Evolutionary conservation across 2,797 vertebrate species (phyloP), one percentile per base, ranked within the genome.

Genomic region (Trachurus trachurus): DNA sequence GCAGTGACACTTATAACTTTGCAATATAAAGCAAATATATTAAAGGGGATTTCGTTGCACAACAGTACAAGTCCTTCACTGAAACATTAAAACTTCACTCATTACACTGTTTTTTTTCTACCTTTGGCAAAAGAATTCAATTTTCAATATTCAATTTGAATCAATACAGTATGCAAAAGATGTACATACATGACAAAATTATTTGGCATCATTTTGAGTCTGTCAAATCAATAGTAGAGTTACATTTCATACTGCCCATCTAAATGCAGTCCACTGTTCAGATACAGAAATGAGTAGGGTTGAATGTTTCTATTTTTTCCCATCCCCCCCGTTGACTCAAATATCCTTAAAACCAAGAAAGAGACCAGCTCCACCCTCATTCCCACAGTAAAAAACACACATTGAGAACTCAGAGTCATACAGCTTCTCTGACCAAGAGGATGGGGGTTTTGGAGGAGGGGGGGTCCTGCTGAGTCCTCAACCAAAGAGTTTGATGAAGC

Each of bases 401-500:
- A 65, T 4, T 54, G 47, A 78, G 52, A 83, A 73, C 65, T 61
- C 61, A 74, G 52, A 76, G 74, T 84, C 60, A 66, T 3, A 34
- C 17, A 72, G 72, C 81, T 54, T 87, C 52, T 82, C 11, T 54
- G 54, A 59, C 58, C 40, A 53, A 44, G 45, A 56, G 22, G 34
- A 57, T 50, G 44, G 45, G 31, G 31, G 26, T 26, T 34, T 34
- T 34, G 31, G 31, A 6, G 31, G 31, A 5, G 31, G 31, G 31
- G 45, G 56, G 22, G 72, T 76, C 52, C 76, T 49, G 53, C 16
- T 50, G 59, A 19, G 71, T 49, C 62, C 61, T 90, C 91, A 98
- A 53, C 97, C 97, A 17, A 97, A 97, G 75, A 98, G 96, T 86
- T 97, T 97, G 85, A 96, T 93, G 85, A 97, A 98, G 94, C 97